phyloP scores from a whole-genome alignment of 2,113 vertebrate species.

The Diadophis punctatus region DNA sequence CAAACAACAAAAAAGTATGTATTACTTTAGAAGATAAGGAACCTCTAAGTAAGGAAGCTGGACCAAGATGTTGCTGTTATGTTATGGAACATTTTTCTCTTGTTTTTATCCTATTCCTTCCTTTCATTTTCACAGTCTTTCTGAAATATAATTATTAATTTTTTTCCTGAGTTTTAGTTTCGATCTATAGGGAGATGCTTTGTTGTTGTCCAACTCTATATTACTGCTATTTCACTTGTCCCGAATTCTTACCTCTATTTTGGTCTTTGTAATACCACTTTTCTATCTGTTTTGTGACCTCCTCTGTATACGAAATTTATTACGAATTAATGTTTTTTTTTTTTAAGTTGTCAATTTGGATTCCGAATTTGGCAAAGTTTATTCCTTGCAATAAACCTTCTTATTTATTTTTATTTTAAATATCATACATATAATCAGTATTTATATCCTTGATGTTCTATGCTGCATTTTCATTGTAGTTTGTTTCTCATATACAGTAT shows the following conservation, averaged over 20 bases:
- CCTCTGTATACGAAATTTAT: not conserved
- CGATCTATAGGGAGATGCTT: accelerated
- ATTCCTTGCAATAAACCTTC: not conserved
- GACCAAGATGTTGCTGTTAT: not conserved
- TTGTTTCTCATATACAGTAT: not conserved
- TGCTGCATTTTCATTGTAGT: not conserved
- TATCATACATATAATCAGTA: not conserved
- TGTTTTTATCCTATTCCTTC: not conserved
- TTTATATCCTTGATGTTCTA: not conserved
- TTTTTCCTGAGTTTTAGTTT: not conserved
- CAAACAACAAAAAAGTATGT: not conserved
- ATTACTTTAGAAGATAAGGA: not conserved
- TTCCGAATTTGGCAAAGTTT: not conserved
- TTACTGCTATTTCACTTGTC: not conserved
- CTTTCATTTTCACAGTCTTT: not conserved
- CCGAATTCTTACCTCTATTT: not conserved
- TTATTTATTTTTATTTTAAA: not conserved
- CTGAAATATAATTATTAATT: not conserved
- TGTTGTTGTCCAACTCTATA: not conserved
- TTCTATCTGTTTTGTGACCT: not conserved
- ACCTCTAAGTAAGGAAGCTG: not conserved
- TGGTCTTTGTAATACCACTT: not conserved
- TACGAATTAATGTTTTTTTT: not conserved
- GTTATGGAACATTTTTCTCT: not conserved
- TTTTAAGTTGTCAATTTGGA: not conserved